These are phyloP conservation scores for Tachycineta bicolor DNA, from an alignment of 2,113 vertebrate species.

Conservation along the genomic window DNA sequence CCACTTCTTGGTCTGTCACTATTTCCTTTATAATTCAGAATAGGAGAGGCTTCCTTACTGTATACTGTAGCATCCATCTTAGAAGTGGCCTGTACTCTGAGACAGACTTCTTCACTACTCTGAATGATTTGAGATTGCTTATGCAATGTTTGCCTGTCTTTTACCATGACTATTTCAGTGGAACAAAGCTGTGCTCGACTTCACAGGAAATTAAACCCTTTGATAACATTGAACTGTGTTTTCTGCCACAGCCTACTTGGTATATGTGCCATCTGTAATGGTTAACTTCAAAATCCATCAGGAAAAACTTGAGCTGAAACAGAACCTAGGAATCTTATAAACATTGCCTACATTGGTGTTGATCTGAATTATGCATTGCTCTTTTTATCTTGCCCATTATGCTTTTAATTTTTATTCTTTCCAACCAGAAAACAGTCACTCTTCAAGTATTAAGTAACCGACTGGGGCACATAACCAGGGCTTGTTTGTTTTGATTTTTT, in stretches of 20 bases:
- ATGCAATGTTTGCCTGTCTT: neutral
- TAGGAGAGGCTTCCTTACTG: neutral
- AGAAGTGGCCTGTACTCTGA: neutral
- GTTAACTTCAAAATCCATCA: neutral
- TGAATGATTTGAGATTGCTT: neutral
- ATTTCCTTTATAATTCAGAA: neutral
- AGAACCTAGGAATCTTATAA: neutral
- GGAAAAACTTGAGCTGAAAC: neutral
- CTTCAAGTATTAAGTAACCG: constrained; percentile 8
- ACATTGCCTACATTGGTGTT: neutral
- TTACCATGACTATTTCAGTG: neutral
- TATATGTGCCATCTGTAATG: neutral
- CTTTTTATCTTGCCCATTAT: neutral
- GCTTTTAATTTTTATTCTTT: constrained; percentile 3
- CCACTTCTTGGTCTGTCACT: neutral
- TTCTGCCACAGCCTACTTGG: neutral
- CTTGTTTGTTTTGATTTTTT: neutral
- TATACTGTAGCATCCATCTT: neutral
- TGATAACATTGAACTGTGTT: neutral
- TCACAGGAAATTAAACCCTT: neutral
- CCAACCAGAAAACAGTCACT: neutral
- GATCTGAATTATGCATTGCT: neutral
- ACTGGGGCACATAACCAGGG: neutral
- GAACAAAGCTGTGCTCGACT: neutral
- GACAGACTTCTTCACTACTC: neutral